phyloP scores from a whole-genome alignment of 1,140 invertebrate species.

The Oscheius sp. region DNA sequence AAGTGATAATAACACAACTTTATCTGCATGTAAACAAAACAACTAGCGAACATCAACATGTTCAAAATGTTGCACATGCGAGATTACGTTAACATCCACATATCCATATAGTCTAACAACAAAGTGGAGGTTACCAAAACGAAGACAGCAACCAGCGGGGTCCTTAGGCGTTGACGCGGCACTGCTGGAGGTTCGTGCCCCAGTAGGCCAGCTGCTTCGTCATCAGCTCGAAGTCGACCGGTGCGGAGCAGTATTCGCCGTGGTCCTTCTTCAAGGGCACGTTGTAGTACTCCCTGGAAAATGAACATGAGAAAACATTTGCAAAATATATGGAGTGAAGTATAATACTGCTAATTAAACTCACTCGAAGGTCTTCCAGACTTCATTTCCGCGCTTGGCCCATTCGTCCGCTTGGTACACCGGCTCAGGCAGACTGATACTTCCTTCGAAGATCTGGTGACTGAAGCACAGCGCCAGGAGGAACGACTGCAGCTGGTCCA shows the following conservation, averaged over 20 bases:
- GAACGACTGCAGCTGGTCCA: conserved; percentile 38
- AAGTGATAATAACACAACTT: too few relatives aligned
- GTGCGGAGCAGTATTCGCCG: not conserved
- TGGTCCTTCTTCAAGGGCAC: not conserved
- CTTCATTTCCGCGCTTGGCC: conserved; percentile 38
- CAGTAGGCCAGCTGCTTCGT: conserved; percentile 9
- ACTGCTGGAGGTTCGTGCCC: not conserved
- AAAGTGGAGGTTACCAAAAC: too few relatives aligned
- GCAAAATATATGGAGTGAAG: not conserved
- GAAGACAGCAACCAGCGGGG: too few relatives aligned
- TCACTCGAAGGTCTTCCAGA: not conserved
- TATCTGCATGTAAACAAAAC: too few relatives aligned
- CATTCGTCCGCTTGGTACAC: conserved; percentile 46
- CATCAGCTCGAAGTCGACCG: conserved; percentile 15
- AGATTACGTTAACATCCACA: too few relatives aligned
- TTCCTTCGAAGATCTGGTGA: conserved; percentile 30
- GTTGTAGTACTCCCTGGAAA: not conserved
- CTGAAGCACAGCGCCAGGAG: conserved; percentile 30
- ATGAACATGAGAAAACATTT: not conserved
- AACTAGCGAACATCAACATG: too few relatives aligned
- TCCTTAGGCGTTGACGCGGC: conserved; percentile 7
- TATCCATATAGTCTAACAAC: too few relatives aligned
- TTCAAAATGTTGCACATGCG: too few relatives aligned
- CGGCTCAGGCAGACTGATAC: conserved; percentile 36
- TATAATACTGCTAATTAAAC: conserved; percentile 8